Evolutionary conservation across 2,797 vertebrate species (phyloP).

Genomic region (Nannoperca obscura): DNA sequence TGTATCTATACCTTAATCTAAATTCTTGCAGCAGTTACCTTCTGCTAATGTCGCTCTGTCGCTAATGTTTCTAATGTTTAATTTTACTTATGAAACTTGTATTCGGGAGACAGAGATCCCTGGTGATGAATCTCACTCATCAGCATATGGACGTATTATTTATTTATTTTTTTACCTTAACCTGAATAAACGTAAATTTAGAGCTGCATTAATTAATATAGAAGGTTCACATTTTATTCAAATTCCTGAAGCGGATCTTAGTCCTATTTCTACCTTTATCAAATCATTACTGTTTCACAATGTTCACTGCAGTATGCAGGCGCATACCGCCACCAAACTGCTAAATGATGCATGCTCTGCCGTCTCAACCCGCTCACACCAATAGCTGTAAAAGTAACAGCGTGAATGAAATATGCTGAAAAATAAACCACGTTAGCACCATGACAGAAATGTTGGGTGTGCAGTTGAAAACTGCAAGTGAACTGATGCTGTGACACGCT

Average conservation of each 20-base stretch:
- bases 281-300: background rate
- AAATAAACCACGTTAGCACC: background rate
- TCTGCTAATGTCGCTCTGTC: background rate
- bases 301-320: background rate
- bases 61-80: background rate
- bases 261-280: background rate
- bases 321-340: background rate
- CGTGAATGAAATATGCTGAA: background rate
- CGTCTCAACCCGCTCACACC: background rate
- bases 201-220: background rate
- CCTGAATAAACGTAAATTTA: background rate
- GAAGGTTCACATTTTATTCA: background rate
- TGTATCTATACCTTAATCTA: slow-evolving; percentile 22
- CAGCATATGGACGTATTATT: background rate
- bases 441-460: background rate
- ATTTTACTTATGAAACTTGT: background rate
- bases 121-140: background rate
- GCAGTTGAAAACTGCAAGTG: slow-evolving; percentile 3
- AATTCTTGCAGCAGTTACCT: slow-evolving; percentile 15
- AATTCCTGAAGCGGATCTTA: background rate
- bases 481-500: slow-evolving; percentile 2
- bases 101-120: background rate
- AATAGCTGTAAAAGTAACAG: slow-evolving; percentile 2
- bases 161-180: background rate
- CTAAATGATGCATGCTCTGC: background rate